Conservation (phyloP, 2,888 invertebrate species). For the Pimpla rufipes region DNA sequence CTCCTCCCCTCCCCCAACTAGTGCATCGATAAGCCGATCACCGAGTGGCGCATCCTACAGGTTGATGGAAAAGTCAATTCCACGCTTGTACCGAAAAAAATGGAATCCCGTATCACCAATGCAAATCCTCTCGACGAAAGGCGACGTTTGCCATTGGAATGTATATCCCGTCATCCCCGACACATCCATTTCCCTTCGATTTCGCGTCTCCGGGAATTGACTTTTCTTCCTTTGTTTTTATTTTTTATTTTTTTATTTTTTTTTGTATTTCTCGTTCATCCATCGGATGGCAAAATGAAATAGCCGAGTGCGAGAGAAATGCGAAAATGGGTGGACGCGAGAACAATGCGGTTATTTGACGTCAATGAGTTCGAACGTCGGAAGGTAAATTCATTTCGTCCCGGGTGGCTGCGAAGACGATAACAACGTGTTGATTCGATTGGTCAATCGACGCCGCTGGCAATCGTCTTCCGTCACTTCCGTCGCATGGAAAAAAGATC, state of each 20-base stretch:
- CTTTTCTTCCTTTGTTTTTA: constrained; percentile 16
- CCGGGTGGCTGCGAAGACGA: neutral
- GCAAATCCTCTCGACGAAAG: constrained; percentile 21
- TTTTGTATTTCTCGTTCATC: neutral
- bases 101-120: neutral
- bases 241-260: neutral
- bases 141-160: constrained; percentile 13
- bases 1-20: neutral
- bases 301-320: neutral
- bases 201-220: constrained; percentile 16
- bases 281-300: neutral
- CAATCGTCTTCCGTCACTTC: neutral
- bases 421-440: neutral
- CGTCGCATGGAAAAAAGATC: neutral
- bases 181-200: constrained; percentile 17
- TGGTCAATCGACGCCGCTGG: constrained; percentile 1
- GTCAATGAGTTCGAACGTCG: neutral
- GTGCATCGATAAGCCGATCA: neutral
- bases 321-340: neutral
- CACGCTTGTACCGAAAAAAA: neutral
- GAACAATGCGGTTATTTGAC: neutral
- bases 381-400: constrained; percentile 5
- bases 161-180: constrained; percentile 5
- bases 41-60: neutral
- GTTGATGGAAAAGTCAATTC: neutral